phyloP scores from a whole-genome alignment of 2,113 vertebrate species.

The Ailuropoda melanoleuca region DNA sequence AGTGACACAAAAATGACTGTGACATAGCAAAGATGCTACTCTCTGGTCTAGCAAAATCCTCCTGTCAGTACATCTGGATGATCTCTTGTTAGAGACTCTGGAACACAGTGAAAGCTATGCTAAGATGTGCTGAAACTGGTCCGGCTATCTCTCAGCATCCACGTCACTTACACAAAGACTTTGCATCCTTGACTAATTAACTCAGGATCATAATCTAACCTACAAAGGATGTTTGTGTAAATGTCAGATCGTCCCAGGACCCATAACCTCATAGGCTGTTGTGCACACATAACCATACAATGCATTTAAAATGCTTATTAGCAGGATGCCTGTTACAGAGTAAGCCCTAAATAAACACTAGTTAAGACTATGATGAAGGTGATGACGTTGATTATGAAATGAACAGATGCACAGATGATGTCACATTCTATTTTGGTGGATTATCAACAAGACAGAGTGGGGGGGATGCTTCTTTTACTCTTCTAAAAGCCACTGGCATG shows the following conservation, averaged over 20 bases:
- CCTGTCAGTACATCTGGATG: background rate
- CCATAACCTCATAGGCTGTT: background rate
- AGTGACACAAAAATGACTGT: background rate
- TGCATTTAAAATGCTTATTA: background rate
- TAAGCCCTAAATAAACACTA: background rate
- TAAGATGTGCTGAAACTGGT: background rate
- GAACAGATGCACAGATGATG: background rate
- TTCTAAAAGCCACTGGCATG: background rate
- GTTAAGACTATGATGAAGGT: background rate
- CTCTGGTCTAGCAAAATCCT: background rate
- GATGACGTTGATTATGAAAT: background rate
- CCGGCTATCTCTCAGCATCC: background rate
- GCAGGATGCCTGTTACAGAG: background rate
- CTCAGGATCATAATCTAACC: background rate
- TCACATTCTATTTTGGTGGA: background rate
- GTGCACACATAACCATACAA: background rate
- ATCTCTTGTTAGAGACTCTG: background rate
- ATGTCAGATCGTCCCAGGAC: background rate
- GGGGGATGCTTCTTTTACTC: background rate
- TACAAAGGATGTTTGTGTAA: background rate
- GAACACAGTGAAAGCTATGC: background rate
- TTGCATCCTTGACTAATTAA: background rate
- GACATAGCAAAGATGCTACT: background rate
- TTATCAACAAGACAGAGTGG: background rate
- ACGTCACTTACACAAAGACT: background rate